phyloP scores from a whole-genome alignment of 2,797 vertebrate species.

The Scleropages formosus region DNA sequence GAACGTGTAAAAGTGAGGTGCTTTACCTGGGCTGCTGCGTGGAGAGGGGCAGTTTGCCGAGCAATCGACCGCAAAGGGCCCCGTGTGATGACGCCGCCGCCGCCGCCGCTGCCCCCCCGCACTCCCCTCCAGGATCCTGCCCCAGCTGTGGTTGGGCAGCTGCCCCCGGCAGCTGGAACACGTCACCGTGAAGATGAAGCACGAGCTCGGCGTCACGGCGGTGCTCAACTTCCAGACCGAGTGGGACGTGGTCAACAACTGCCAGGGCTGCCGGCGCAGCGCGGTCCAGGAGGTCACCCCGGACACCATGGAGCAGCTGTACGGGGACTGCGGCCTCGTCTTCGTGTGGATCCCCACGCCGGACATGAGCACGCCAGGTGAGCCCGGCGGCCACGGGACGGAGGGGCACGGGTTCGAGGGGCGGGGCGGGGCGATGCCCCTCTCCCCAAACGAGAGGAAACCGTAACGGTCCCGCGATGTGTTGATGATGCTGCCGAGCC shows the following conservation, averaged over 20 bases:
- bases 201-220: conserved; percentile 86
- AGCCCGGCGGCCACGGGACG: conserved; percentile 28
- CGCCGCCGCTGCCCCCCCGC: too few species aligned
- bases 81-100: too few species aligned
- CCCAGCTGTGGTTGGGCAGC: conserved; percentile 90
- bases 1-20: too few species aligned
- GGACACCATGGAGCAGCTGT: conserved; percentile 82
- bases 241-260: conserved; percentile 88
- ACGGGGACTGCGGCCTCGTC: conserved; percentile 81
- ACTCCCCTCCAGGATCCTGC: conserved; percentile 70
- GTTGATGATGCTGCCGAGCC: neutral
- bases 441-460: too few species aligned
- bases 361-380: conserved; percentile 97
- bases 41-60: too few species aligned
- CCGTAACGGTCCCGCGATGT: too few species aligned
- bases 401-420: neutral
- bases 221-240: conserved; percentile 98
- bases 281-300: conserved; percentile 78
- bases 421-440: too few species aligned
- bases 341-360: conserved; percentile 95
- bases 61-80: too few species aligned
- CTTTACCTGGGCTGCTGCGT: too few species aligned
- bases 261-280: conserved; percentile 81
- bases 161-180: conserved; percentile 92
- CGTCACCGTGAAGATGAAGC: conserved; percentile 87